Evolutionary conservation across 1,140 invertebrate genomes (phyloP), one percentile per base, ranked within the genome.

Genomic region (Cydia amplana): DNA sequence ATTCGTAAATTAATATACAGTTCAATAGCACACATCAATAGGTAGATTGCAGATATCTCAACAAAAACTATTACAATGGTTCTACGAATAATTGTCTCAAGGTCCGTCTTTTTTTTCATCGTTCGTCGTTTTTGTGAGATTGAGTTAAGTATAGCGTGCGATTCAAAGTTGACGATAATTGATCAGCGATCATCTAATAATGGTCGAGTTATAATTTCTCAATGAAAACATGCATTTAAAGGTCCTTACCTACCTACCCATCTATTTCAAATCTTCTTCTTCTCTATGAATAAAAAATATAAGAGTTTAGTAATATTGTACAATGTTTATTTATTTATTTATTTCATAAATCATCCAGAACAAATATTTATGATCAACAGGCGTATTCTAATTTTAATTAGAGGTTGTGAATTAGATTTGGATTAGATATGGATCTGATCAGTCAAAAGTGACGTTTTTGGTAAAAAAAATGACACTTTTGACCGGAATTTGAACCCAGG

Each of bases 61-160:
- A 23, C 55, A 60, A 60, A 60, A 60, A 60, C 23, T 20, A 60
- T 60, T n/a, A 60, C 55, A 60, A 60, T 60, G 55, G 55, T 23
- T 23, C 55, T 60, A 23, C 9, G 18, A 23, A 60, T 60, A 60
- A 60, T 60, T 60, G 20, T 60, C 23, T 60, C 55, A 60, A 60
- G 55, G 55, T 23, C 55, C 55, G 55, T 23, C 18, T 60, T 20
- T 60, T 60, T 60, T 60, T 60, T 20, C 7, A 0, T 60, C n/a
- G 51, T 60, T 18, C n/a, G 1, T 60, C 18, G 20, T 60, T 60
- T 60, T 60, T 23, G 55, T n/a, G 18, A 60, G 55, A 60, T 23
- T 12, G 55, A 23, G 6, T 23, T 60, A 60, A 60, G 55, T 23
- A 60, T 60, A n/a, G 55, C 20, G 55, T 60, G 55, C 9, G 6